Percentiles rank a stretch among this genome's conserved stretches.
These are phyloP conservation scores for Amphipoea lucens DNA, from an alignment of 2,888 invertebrate species.

Conservation along the genomic window DNA sequence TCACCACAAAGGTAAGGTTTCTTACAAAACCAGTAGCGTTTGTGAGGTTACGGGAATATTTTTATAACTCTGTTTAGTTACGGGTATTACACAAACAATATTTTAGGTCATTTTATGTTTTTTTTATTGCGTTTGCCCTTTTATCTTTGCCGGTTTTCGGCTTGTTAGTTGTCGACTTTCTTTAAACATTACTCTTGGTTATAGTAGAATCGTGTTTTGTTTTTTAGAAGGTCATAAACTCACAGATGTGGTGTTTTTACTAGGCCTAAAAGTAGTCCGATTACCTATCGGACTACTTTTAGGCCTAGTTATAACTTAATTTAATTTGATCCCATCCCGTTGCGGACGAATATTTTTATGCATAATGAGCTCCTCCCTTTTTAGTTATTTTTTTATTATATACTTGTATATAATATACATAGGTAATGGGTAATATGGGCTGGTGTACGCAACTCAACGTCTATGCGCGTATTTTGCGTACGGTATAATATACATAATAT, in stretches of 20 bases:
- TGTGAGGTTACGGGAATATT: conserved; percentile 73
- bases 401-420: too few relatives aligned
- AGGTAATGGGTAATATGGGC: too few relatives aligned
- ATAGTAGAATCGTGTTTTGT: conserved; percentile 58
- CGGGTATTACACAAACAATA: conserved; percentile 75
- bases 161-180: conserved; percentile 77
- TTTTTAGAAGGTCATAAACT: conserved; percentile 49
- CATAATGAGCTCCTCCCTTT: too few relatives aligned
- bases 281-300: conserved; percentile 3
- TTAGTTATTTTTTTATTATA: too few relatives aligned
- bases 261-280: too few relatives aligned
- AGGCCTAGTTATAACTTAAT: neutral
- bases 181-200: conserved; percentile 70
- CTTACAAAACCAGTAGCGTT: conserved; percentile 80
- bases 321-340: too few relatives aligned
- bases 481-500: too few relatives aligned
- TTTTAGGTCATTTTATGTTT: conserved; percentile 82
- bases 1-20: conserved; percentile 61
- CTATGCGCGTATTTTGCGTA: too few relatives aligned
- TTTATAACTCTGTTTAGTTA: conserved; percentile 74
- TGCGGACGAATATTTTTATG: too few relatives aligned
- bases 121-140: conserved; percentile 79
- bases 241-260: conserved; percentile 52
- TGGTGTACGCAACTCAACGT: too few relatives aligned
- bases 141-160: conserved; percentile 76